Conservation (phyloP, 2,797 vertebrate genomes). For the Octomys mimax region DNA sequence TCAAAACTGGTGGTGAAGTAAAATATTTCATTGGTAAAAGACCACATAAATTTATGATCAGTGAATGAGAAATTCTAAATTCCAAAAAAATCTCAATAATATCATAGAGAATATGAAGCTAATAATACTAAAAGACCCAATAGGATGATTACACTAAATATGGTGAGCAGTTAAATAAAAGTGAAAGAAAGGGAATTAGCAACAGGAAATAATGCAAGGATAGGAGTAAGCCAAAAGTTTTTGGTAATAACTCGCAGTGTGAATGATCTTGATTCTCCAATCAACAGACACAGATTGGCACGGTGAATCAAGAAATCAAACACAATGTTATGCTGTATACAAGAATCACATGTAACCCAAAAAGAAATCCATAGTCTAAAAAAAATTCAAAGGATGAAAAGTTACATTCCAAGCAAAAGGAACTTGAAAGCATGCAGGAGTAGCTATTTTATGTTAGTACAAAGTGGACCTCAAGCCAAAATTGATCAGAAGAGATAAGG, state of each 20-base stretch:
- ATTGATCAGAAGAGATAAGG: background rate
- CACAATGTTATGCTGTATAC: too few species aligned
- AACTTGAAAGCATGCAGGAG: background rate
- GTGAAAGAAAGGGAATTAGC: too few species aligned
- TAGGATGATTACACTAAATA: background rate
- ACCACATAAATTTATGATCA: background rate
- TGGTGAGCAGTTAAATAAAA: background rate
- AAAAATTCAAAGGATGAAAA: background rate
- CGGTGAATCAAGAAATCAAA: too few species aligned
- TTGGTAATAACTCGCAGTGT: too few species aligned
- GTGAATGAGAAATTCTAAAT: background rate
- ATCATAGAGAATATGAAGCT: background rate
- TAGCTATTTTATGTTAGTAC: background rate
- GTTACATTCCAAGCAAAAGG: background rate
- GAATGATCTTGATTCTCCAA: too few species aligned
- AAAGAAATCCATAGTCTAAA: background rate
- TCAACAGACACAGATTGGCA: too few species aligned
- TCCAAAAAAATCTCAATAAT: background rate
- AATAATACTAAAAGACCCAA: background rate
- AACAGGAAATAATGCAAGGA: background rate
- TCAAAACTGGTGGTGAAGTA: background rate
- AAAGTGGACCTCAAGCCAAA: background rate
- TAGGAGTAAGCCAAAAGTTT: too few species aligned
- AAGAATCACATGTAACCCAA: too few species aligned
- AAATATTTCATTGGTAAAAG: background rate